phyloP scores from a whole-genome alignment of 2,888 invertebrate genomes.

The Abscondita cerata region DNA sequence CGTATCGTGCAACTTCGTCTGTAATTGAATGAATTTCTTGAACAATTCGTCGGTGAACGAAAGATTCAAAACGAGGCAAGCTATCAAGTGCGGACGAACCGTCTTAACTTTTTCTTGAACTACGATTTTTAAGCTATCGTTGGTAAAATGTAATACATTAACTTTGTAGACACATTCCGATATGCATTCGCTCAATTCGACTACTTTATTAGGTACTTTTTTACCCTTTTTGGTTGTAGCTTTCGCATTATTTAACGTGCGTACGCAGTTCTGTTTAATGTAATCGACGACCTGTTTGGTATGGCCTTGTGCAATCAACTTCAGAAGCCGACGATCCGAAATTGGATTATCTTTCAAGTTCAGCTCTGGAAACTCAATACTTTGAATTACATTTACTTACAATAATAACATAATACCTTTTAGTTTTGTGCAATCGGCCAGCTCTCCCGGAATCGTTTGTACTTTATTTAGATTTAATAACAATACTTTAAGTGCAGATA shows the following conservation, averaged over 20 bases:
- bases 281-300: slow-evolving; percentile 81
- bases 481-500: slow-evolving; percentile 71
- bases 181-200: slow-evolving; percentile 42
- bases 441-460: slow-evolving; percentile 70
- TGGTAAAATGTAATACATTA: slow-evolving; percentile 45
- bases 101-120: slow-evolving; percentile 57
- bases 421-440: slow-evolving; percentile 73
- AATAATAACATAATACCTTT: slow-evolving; percentile 67
- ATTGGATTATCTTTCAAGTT: slow-evolving; percentile 78
- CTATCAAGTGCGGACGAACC: slow-evolving; percentile 75
- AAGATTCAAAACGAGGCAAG: slow-evolving; percentile 73
- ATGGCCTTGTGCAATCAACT: slow-evolving; percentile 77
- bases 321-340: slow-evolving; percentile 74
- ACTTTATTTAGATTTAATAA: slow-evolving; percentile 75
- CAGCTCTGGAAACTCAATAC: slow-evolving; percentile 64
- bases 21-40: slow-evolving; percentile 80
- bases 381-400: neutral
- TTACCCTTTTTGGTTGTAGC: slow-evolving; percentile 41
- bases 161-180: slow-evolving; percentile 53
- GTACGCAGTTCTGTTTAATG: slow-evolving; percentile 70
- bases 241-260: slow-evolving; percentile 41
- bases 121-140: slow-evolving; percentile 41
- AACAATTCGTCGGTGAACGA: slow-evolving; percentile 66
- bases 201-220: slow-evolving; percentile 57
- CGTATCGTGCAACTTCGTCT: slow-evolving; percentile 78